Percentiles rank a stretch among this genome's conserved stretches.
Conservation (phyloP, 2,888 invertebrate species). For the Petrolisthes cinctipes region DNA sequence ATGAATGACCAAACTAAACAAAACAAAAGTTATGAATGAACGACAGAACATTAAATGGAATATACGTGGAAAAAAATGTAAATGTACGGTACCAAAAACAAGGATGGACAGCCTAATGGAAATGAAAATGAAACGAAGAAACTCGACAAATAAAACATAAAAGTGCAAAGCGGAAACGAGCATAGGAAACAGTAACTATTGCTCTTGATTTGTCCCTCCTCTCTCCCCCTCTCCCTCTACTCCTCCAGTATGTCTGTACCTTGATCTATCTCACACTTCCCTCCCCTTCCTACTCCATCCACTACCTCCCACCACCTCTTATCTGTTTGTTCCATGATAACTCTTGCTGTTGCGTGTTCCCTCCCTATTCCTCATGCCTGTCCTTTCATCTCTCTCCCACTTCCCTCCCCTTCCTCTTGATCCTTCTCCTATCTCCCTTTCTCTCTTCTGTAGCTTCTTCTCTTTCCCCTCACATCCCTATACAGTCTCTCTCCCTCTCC, state of each 20-base stretch:
- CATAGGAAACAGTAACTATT: too few relatives aligned
- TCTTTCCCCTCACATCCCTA: not conserved
- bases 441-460: too few relatives aligned
- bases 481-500: not conserved
- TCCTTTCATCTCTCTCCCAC: not conserved
- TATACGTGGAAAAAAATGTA: too few relatives aligned
- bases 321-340: not conserved
- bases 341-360: not conserved
- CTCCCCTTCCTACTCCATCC: not conserved
- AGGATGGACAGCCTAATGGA: too few relatives aligned
- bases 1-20: too few relatives aligned
- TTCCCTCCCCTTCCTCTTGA: not conserved
- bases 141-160: too few relatives aligned
- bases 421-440: not conserved
- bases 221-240: not conserved
- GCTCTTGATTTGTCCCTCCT: not conserved
- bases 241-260: not conserved
- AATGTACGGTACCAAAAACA: too few relatives aligned
- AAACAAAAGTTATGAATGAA: too few relatives aligned
- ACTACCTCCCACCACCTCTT: not conserved
- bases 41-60: too few relatives aligned
- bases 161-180: too few relatives aligned
- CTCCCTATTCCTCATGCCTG: not conserved
- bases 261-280: not conserved
- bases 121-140: too few relatives aligned